Evolutionary conservation across 2,797 vertebrate genomes (phyloP), one percentile per base, ranked within the genome.

Genomic region (Acanthiza pusilla): DNA sequence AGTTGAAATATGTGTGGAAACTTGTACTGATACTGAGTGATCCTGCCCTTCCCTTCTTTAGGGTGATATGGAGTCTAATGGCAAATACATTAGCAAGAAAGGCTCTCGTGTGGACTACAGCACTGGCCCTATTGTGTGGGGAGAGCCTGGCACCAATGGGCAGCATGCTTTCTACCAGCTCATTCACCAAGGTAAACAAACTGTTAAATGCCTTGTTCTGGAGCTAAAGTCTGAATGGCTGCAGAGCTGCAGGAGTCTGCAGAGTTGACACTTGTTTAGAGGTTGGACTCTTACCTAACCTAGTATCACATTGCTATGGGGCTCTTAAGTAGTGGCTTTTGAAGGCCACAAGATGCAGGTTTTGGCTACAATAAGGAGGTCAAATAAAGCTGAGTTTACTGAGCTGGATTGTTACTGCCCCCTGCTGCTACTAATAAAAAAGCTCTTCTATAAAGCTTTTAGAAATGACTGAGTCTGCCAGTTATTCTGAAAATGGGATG

Each of bases 61-160:
- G 99, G 99, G 99, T 32, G 99, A 99, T 96, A 99, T 99, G 99
- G 99, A 99, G 91, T 99, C 99, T 47, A 99, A 99, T 63, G 99
- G 99, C 80, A 99, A 99, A 93, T 99, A 98, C 96, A 98, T 99
- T 95, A 99, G 99, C 45, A 99, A 98, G 93, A 97, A 98, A 0
- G 99, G 99, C 20, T 57, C 91, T 9, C 98, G 98, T 40, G 99
- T 99, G 60, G 98, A 99, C 97, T 99, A 99, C 97, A 98, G 96
- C 95, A 99, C 99, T 1, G 99, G 99, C 47, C 99, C 99, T 32
- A 99, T 99, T 21, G 98, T 99, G 47, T 99, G 99, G 99, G 99
- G 99, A 17, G 99, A 99, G 92, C 99, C 99, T 54, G 99, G 99
- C 96, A 99, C 99, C 90, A 99, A 99, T 6, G 99, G 99, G 36